Evolutionary conservation across 2,113 vertebrate genomes (phyloP).

Genomic region (Dolichotis patagonum): DNA sequence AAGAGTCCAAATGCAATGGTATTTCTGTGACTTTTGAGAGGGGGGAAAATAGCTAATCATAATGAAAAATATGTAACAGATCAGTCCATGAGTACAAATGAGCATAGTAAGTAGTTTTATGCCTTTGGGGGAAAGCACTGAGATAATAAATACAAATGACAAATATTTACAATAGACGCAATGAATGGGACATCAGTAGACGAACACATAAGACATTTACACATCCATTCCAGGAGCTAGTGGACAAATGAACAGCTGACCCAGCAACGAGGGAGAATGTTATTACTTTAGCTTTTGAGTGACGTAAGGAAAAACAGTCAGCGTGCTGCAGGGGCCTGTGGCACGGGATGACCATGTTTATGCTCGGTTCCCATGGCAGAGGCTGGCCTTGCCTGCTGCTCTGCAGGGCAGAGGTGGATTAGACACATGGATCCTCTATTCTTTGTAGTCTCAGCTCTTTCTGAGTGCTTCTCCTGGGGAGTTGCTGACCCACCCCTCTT

Average conservation of each 20-base stretch:
- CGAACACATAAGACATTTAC: constrained; percentile 83
- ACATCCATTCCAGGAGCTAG: constrained; percentile 58
- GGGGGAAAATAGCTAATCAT: constrained; percentile 76
- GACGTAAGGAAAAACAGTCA: constrained; percentile 74
- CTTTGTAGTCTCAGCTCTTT: background rate
- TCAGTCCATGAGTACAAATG: constrained; percentile 79
- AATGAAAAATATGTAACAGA: constrained; percentile 86
- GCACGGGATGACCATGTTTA: constrained; percentile 76
- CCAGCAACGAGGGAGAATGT: background rate
- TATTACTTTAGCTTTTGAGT: constrained; percentile 25
- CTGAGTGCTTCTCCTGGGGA: background rate
- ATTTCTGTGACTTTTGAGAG: constrained; percentile 82
- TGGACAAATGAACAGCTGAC: background rate
- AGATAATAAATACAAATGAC: constrained; percentile 87
- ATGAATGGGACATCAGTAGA: constrained; percentile 84
- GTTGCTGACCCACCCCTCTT: background rate
- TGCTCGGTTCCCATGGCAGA: constrained; percentile 77
- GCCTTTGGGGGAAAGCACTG: constrained; percentile 80
- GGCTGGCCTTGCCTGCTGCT: constrained; percentile 50
- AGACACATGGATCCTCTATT: background rate
- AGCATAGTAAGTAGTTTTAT: constrained; percentile 80
- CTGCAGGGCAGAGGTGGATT: background rate
- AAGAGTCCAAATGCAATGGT: constrained; percentile 84
- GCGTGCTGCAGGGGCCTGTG: constrained; percentile 79
- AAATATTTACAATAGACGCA: constrained; percentile 88